These are phyloP conservation scores for Actinopyga echinites DNA, from an alignment of 53 echinoderm and acorn worm genomes.

Conservation along the genomic window DNA sequence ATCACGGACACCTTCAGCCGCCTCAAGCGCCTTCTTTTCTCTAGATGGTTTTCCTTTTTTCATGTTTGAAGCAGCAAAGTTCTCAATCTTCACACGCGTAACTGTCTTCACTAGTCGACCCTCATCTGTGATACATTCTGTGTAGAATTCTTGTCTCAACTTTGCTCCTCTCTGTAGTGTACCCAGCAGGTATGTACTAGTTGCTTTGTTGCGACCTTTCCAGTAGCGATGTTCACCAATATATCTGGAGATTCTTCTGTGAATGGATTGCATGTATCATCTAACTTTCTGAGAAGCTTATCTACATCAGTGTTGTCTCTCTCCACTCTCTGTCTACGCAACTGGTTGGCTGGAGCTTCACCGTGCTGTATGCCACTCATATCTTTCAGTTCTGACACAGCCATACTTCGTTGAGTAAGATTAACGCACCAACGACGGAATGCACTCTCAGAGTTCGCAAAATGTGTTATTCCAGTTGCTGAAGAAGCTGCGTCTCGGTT, in stretches of 20 bases:
- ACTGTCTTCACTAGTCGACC: conserved; percentile 40
- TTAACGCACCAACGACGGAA: conserved; percentile 60
- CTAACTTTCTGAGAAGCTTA: background rate
- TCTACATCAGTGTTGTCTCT: conserved; percentile 18
- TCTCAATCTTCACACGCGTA: conserved; percentile 59
- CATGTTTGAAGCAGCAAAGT: conserved; percentile 54
- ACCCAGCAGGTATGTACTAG: conserved; percentile 51
- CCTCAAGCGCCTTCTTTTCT: conserved; percentile 56
- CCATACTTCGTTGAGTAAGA: conserved; percentile 47
- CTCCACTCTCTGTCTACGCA: conserved; percentile 4
- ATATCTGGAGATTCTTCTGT: conserved; percentile 28
- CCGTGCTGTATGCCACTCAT: conserved; percentile 28
- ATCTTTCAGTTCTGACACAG: conserved; percentile 54
- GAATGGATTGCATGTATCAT: conserved; percentile 32
- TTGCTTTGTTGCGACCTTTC: conserved; percentile 44
- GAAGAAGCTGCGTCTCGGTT: conserved; percentile 69
- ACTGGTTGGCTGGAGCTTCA: conserved; percentile 26
- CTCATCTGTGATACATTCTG: conserved; percentile 38
- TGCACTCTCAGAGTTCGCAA: conserved; percentile 50
- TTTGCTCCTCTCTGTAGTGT: conserved; percentile 39
- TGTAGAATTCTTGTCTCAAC: conserved; percentile 46
- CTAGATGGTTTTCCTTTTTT: conserved; percentile 47
- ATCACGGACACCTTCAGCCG: conserved; percentile 58
- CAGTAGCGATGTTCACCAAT: conserved; percentile 55
- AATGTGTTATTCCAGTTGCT: conserved; percentile 41